phyloP scores from a whole-genome alignment of 1,140 invertebrate species.

The Triops cancriformis region DNA sequence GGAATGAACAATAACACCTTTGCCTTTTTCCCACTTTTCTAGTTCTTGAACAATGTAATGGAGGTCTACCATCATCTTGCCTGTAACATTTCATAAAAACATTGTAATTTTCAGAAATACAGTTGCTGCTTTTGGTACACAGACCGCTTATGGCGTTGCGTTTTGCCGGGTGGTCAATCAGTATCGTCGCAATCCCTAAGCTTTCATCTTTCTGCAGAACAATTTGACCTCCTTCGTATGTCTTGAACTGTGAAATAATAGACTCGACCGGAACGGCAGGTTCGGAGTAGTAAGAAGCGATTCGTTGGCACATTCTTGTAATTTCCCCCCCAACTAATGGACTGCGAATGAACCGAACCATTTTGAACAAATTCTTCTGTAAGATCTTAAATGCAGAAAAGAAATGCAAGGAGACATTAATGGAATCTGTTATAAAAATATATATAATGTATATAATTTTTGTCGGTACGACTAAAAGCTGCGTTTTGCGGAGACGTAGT shows the following conservation, averaged over 20 bases:
- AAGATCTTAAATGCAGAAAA: background rate
- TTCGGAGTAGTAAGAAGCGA: conserved; percentile 3
- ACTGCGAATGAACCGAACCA: background rate
- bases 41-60: conserved; percentile 41
- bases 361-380: background rate
- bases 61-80: conserved; percentile 53
- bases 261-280: background rate
- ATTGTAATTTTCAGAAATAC: conserved; percentile 28
- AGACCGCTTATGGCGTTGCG: conserved; percentile 45
- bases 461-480: too few relatives aligned
- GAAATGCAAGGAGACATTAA: too few relatives aligned
- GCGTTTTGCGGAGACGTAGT: too few relatives aligned
- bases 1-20: conserved; percentile 47
- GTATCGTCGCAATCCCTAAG: conserved; percentile 43
- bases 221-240: conserved; percentile 39
- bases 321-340: background rate
- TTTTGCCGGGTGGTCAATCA: conserved; percentile 41
- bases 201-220: conserved; percentile 40
- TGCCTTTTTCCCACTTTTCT: conserved; percentile 45
- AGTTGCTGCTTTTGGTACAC: background rate
- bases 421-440: too few relatives aligned
- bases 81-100: conserved; percentile 37
- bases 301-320: background rate
- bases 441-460: too few relatives aligned
- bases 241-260: conserved; percentile 18